Evolutionary conservation across 2,888 invertebrate genomes (phyloP), one percentile per base, ranked within the genome.

Genomic region (Bunonema sp.): DNA sequence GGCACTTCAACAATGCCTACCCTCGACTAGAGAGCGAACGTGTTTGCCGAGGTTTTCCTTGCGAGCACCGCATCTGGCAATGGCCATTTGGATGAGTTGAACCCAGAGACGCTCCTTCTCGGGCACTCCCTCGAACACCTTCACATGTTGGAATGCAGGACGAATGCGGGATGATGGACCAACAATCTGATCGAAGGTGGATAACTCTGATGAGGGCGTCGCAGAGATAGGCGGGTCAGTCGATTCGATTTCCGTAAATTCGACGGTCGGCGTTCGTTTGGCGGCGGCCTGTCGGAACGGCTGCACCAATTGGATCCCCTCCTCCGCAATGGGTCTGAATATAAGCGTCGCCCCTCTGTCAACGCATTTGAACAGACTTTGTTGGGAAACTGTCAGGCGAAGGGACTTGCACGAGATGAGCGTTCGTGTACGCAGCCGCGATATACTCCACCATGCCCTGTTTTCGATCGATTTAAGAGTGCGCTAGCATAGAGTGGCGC

Each of bases 371-470:
- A n/a, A n/a, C n/a, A n/a, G n/a, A n/a, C 34, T 41, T 40, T 15
- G 49, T 50, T 18, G 41, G 30, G 38, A 47, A 44, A 1, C 26
- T 34, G 10, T 52, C 49, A 8, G 53, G 54, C 16, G 50, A 46
- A 3, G 61, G 62, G 21, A 60, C 59, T 37, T 60, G 61, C 3
- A 65, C 59, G 43, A 65, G 61, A 41, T 65, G 65, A 4, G 61
- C 59, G 40, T 54, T 56, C 18, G 52, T 52, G 39, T 65, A 65
- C 7, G 65, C 57, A 2, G 63, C 58, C 18, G 61, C 61, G 37
- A 65, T 61, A n/a, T 59, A 52, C 39, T 64, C 63, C 33, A 65
- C 51, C 65, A 65, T 65, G 34, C 57, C 55, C 32, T 54, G 4
- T 18, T 15, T 31, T 8, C 12, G 5, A 31, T 15, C 16, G n/a